Evolutionary conservation across 92 coral and sea anemone species (phyloP).

Genomic region (Phymanthus crucifer): DNA sequence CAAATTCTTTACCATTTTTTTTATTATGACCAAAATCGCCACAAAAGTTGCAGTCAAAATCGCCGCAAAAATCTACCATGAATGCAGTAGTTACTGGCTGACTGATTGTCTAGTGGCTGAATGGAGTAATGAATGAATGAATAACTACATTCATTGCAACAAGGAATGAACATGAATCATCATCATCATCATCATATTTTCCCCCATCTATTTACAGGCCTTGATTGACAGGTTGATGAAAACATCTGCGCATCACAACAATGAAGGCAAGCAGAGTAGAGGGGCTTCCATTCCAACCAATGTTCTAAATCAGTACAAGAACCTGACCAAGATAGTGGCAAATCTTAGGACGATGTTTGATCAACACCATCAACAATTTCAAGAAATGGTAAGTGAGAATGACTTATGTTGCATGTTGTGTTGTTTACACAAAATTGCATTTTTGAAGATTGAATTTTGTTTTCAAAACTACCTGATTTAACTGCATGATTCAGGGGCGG

Average conservation of each 20-base stretch:
- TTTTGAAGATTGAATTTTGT: too few species aligned
- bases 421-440: too few species aligned
- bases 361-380: not conserved
- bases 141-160: too few species aligned
- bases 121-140: too few species aligned
- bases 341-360: not conserved
- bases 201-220: not conserved
- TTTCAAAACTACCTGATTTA: too few species aligned
- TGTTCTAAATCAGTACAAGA: not conserved
- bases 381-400: slow-evolving; percentile 12
- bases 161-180: not conserved
- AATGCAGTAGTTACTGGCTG: too few species aligned
- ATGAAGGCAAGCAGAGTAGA: not conserved
- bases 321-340: slow-evolving; percentile 1
- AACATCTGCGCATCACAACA: not conserved
- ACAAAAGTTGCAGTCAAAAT: too few species aligned
- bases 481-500: too few species aligned
- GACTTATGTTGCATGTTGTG: not conserved
- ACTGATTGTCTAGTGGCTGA: not conserved
- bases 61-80: too few species aligned
- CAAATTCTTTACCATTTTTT: too few species aligned
- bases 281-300: not conserved
- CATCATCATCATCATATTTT: not conserved
- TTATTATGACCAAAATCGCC: too few species aligned
- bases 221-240: slow-evolving; percentile 5